Evolutionary conservation across 2,888 invertebrate genomes (phyloP).

Genomic region (Spialia ferax): DNA sequence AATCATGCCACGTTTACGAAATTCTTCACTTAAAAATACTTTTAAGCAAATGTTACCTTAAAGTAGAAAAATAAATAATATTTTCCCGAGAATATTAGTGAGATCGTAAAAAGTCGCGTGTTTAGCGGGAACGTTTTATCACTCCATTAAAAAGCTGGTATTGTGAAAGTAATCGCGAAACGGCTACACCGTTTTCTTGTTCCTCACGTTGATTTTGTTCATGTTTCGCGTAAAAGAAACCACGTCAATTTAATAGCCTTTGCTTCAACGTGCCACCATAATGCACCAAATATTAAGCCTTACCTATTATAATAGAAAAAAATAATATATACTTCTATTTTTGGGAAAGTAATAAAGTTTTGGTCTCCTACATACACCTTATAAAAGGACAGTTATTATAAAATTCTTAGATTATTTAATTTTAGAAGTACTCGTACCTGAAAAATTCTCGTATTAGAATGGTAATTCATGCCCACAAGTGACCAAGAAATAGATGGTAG

Average conservation of each 20-base stretch:
- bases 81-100: constrained; percentile 53
- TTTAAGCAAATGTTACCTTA: constrained; percentile 21
- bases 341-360: too few species aligned
- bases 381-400: too few species aligned
- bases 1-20: constrained; percentile 33
- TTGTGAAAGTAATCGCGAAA: constrained; percentile 54
- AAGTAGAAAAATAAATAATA: constrained; percentile 36
- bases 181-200: constrained; percentile 54
- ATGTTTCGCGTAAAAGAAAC: constrained; percentile 21
- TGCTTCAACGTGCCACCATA: background rate
- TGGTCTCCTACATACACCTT: too few species aligned
- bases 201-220: constrained; percentile 49
- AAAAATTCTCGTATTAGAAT: too few species aligned
- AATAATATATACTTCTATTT: too few species aligned
- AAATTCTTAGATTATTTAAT: too few species aligned
- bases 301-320: too few species aligned
- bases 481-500: too few species aligned
- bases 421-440: too few species aligned
- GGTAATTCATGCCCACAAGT: too few species aligned
- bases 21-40: constrained; percentile 30
- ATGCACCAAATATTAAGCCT: background rate
- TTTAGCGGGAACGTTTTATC: constrained; percentile 69
- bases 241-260: constrained; percentile 11
- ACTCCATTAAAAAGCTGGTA: constrained; percentile 75
- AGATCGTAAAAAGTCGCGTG: constrained; percentile 71